These are phyloP conservation scores for Malthinus flaveolus DNA, from an alignment of 2,888 invertebrate genomes.

Conservation along the genomic window DNA sequence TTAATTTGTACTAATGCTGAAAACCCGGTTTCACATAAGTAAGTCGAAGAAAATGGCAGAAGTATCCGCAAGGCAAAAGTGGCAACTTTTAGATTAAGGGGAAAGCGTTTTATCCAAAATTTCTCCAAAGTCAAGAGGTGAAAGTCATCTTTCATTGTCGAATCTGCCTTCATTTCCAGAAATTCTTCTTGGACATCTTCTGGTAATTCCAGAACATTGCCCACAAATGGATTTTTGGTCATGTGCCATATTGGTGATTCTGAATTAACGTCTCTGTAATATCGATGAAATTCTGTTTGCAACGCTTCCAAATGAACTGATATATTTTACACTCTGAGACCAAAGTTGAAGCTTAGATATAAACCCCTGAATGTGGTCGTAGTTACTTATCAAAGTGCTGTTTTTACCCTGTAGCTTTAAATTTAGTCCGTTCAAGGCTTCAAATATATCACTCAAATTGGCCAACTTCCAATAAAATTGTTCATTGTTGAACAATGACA, in stretches of 20 bases:
- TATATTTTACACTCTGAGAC: background rate
- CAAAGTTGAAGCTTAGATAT: background rate
- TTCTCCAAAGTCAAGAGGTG: conserved; percentile 18
- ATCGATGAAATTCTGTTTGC: no score
- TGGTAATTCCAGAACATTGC: conserved; percentile 13
- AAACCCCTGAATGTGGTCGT: background rate
- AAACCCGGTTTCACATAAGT: no score
- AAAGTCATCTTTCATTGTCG: conserved; percentile 19
- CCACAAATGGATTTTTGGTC: conserved; percentile 24
- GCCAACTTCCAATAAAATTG: background rate
- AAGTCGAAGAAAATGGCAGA: no score
- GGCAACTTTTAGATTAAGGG: no score
- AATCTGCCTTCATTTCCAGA: conserved; percentile 16
- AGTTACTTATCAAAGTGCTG: background rate
- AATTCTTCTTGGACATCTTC: conserved; percentile 21
- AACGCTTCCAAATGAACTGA: no score
- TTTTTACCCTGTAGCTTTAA: background rate
- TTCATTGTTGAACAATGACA: background rate
- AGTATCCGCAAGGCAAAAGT: no score
- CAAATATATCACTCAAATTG: background rate
- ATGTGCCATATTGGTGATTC: conserved; percentile 24
- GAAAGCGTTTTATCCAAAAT: no score
- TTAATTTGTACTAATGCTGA: no score
- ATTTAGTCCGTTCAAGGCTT: background rate
- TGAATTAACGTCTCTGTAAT: no score